phyloP scores from a whole-genome alignment of 2,113 vertebrate genomes.

The Halichoeres trimaculatus region DNA sequence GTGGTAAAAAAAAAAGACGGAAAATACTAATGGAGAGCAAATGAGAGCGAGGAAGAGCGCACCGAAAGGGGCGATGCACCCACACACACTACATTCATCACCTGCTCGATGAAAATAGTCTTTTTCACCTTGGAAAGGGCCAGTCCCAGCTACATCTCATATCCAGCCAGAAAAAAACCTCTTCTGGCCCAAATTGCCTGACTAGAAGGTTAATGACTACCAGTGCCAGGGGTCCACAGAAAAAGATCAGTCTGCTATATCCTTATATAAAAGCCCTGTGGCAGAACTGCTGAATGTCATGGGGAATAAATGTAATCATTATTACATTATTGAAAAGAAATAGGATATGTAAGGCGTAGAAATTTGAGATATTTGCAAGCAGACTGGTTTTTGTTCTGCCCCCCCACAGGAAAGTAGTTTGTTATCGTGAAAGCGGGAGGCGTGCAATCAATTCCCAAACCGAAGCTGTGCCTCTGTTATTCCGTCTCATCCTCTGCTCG shows the following conservation, averaged over 20 bases:
- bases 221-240: conserved; percentile 26
- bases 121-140: conserved; percentile 63
- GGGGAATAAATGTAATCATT: conserved; percentile 47
- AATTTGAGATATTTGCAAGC: conserved; percentile 27
- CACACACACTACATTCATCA: conserved; percentile 75
- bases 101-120: conserved; percentile 67
- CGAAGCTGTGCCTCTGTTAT: conserved; percentile 23
- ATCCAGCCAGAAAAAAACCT: conserved; percentile 54
- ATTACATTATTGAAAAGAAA: conserved; percentile 35
- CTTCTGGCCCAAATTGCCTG: conserved; percentile 74
- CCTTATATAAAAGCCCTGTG: conserved; percentile 24
- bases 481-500: conserved; percentile 24
- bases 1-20: conserved; percentile 41
- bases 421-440: conserved; percentile 39
- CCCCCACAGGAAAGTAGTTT: conserved; percentile 45
- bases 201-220: conserved; percentile 79
- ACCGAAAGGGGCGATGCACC: conserved; percentile 42
- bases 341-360: conserved; percentile 3
- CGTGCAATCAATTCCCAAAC: conserved; percentile 56
- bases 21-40: conserved; percentile 47
- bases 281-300: conserved; percentile 38
- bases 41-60: conserved; percentile 35
- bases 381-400: conserved; percentile 19
- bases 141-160: conserved; percentile 48
- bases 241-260: conserved; percentile 39